Evolutionary conservation across 2,797 vertebrate species (phyloP).

Genomic region (Sciurus carolinensis): DNA sequence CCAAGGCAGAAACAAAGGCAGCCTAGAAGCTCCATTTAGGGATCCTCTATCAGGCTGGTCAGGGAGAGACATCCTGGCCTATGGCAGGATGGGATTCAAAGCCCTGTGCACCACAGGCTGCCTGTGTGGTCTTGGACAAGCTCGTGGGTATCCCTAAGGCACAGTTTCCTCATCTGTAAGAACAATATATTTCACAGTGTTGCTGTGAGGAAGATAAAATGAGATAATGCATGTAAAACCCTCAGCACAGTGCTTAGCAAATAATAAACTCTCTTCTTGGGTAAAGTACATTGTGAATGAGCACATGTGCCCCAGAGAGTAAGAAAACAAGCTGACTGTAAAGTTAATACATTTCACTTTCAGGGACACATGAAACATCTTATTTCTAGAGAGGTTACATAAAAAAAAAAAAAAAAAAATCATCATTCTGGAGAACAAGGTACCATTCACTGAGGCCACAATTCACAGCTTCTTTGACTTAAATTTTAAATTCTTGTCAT

Average conservation of each 20-base stretch:
- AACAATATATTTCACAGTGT: neutral
- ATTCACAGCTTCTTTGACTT: neutral
- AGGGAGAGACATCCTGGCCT: neutral
- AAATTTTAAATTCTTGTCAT: neutral
- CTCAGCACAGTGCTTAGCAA: neutral
- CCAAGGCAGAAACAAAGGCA: neutral
- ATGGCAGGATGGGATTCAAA: neutral
- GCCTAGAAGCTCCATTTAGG: neutral
- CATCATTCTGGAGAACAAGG: neutral
- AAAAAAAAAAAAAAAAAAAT: neutral
- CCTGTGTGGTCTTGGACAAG: neutral
- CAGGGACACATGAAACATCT: neutral
- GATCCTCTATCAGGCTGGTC: too few relatives aligned
- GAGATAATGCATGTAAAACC: neutral
- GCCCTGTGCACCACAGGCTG: neutral
- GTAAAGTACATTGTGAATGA: neutral
- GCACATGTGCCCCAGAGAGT: neutral
- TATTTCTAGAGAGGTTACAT: neutral
- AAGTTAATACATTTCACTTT: neutral
- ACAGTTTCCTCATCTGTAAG: neutral
- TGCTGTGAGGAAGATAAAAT: neutral
- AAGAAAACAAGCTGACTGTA: neutral
- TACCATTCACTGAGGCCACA: neutral
- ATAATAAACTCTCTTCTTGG: neutral
- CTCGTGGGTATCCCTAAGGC: neutral